These are phyloP conservation scores for Pegoplata infirma DNA, from an alignment of 2,888 invertebrate species.

Conservation along the genomic window DNA sequence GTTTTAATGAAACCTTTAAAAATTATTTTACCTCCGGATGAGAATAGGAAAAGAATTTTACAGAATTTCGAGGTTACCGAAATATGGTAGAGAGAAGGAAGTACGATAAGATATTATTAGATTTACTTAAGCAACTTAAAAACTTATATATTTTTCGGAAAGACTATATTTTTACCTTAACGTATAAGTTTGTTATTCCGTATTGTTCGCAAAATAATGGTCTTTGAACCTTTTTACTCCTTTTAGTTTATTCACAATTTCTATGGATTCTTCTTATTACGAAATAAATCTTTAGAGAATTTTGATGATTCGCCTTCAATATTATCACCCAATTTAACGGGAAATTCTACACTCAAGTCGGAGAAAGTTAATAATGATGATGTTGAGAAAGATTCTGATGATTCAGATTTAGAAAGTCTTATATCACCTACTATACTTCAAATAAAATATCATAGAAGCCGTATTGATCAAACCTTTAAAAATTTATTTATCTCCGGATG, in stretches of 20 bases:
- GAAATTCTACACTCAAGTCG: background rate
- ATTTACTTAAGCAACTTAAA: too few species aligned
- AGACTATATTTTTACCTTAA: too few species aligned
- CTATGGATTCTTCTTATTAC: conserved; percentile 75
- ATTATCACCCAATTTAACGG: conserved; percentile 22
- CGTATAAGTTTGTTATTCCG: too few species aligned
- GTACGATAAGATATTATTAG: background rate
- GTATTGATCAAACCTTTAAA: conserved; percentile 75
- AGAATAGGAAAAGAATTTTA: conserved; percentile 74
- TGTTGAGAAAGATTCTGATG: conserved; percentile 69
- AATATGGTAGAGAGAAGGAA: conserved; percentile 74
- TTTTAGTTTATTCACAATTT: conserved; percentile 73
- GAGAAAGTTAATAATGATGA: conserved; percentile 46
- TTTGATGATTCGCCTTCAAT: conserved; percentile 75
- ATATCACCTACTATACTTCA: conserved; percentile 59
- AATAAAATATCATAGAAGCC: conserved; percentile 73
- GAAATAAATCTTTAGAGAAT: conserved; percentile 77
- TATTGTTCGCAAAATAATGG: too few species aligned
- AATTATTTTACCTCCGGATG: conserved; percentile 74
- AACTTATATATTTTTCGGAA: too few species aligned
- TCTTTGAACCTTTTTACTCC: too few species aligned
- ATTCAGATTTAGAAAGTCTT: conserved; percentile 82
- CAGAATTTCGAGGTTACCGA: conserved; percentile 77
- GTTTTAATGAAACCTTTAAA: conserved; percentile 75
- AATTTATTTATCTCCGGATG: conserved; percentile 74